Evolutionary conservation across 2,797 vertebrate genomes (phyloP), one percentile per base, ranked within the genome.

Genomic region (Sebastes nivosus): DNA sequence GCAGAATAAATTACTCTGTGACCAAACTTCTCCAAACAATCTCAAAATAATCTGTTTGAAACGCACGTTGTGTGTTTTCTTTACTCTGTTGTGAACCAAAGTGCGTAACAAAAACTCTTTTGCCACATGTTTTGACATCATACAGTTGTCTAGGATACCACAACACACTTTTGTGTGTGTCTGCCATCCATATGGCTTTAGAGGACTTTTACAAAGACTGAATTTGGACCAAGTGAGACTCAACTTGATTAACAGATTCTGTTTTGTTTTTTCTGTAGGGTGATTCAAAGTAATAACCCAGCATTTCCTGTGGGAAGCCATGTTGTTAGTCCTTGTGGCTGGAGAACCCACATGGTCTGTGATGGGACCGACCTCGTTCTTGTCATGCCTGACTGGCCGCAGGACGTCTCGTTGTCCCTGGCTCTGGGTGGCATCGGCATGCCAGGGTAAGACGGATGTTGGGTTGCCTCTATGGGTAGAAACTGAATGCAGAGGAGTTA

Each of bases 391-490:
- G 88, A 50, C 1, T 99, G 98, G 98, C 97, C 97, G 0, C 83
- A 95, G 30, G 95, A 96, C 0, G 69, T 99, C 61, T 92, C 98
- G 0, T 66, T 64, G 79, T 99, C 98, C 46, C 87, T 98, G 88
- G 96, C 97, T 71, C 92, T 99, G 78, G 98, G 98, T 8, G 78
- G 90, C 2, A 27, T 98, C 50, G 98, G 98, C 80, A 98, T 99
- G 98, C 94, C 98, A 1, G 98, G 97, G 98, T 99, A 88, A 96
- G 93, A 16, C 60, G n/a, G 22, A 54, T 29, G 63, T 32, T 25
- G 4, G 3, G 10, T 6, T 2, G 12, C 8, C 0, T 64, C 8
- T 0, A 2, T 55, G 25, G 34, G 10, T 34, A 30, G 9, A 59
- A 2, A 36, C 1, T 3, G 14, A 54, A 6, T 12, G 13, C 29